phyloP scores from a whole-genome alignment of 2,888 invertebrate species.

The Trissonchulus latispiculum region DNA sequence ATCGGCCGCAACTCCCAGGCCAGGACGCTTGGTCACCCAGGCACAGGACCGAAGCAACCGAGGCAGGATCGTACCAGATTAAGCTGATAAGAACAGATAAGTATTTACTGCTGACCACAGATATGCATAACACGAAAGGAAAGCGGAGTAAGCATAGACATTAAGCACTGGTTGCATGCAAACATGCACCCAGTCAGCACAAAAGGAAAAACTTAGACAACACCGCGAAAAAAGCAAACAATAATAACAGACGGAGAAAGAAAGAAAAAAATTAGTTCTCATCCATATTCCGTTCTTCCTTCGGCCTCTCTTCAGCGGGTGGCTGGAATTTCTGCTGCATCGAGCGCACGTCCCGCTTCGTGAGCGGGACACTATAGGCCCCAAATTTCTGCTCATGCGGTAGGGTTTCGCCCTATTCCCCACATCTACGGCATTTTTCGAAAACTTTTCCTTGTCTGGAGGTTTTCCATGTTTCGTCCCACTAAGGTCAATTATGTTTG shows the following conservation, averaged over 20 bases:
- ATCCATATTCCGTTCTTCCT: too few species aligned
- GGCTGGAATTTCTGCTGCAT: neutral
- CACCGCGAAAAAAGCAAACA: too few species aligned
- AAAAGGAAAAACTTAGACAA: too few species aligned
- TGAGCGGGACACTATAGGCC: conserved; percentile 39
- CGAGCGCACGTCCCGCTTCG: neutral
- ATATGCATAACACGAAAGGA: neutral
- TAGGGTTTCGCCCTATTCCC: conserved; percentile 35
- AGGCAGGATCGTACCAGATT: neutral
- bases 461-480: conserved; percentile 14
- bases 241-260: too few species aligned
- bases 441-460: neutral
- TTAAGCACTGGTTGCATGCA: neutral
- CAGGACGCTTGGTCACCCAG: neutral
- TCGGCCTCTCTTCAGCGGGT: too few species aligned
- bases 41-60: neutral
- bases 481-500: conserved; percentile 35
- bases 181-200: neutral
- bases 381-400: conserved; percentile 45
- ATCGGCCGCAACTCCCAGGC: neutral
- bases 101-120: neutral
- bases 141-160: neutral
- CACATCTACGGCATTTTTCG: conserved; percentile 36
- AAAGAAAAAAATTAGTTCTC: too few species aligned
- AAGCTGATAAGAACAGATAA: too few species aligned